A percentile compares a stretch with the other conserved stretches of the same genome.
Conservation (phyloP, 2,113 vertebrate genomes). For the Colossoma macropomum region DNA sequence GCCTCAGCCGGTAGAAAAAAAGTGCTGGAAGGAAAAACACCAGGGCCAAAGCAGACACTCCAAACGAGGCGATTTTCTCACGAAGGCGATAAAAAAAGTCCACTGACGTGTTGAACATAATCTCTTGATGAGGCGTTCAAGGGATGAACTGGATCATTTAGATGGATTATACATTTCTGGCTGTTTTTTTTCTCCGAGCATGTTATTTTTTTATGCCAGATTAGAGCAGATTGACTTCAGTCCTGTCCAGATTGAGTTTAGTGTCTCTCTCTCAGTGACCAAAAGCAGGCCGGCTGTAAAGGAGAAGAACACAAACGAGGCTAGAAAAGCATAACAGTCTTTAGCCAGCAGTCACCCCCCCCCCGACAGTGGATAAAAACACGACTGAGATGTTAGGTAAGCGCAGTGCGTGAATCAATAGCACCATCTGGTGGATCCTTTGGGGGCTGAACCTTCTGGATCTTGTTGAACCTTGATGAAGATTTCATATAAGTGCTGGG, state of each 20-base stretch:
- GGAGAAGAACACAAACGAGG: not conserved
- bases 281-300: not conserved
- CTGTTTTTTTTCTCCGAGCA: not conserved
- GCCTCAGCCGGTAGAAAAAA: slow-evolving; percentile 10
- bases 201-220: not conserved
- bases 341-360: slow-evolving; percentile 22
- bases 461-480: not conserved
- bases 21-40: slow-evolving; percentile 28
- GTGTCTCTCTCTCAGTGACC: not conserved
- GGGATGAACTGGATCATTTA: not conserved
- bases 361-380: slow-evolving; percentile 12
- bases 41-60: not conserved
- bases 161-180: not conserved
- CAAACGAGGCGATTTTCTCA: not conserved
- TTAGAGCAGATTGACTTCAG: not conserved
- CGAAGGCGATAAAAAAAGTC: not conserved
- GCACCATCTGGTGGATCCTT: slow-evolving; percentile 76
- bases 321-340: slow-evolving; percentile 9
- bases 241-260: not conserved
- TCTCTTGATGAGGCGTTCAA: not conserved
- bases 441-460: not conserved
- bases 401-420: slow-evolving; percentile 64
- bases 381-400: not conserved
- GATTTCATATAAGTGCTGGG: too few species aligned
- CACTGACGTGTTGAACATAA: not conserved